Base-by-base conservation (phyloP, 2,113 vertebrate species). In the Psittacula cyanocephala region DNA sequence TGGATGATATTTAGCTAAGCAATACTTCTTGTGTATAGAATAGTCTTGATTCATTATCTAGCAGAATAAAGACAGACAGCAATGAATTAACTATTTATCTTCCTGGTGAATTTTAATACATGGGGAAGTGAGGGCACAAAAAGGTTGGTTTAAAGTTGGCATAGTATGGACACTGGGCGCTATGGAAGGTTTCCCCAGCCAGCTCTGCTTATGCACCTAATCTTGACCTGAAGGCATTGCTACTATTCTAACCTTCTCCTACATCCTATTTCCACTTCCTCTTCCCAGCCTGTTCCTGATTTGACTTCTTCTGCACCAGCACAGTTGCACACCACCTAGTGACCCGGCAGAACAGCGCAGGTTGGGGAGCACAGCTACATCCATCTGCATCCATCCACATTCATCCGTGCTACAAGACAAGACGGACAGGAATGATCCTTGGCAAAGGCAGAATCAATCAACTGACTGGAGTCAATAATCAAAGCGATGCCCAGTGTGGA, bases 41-140 rank as follows among this genome's bases (percentile, higher is more conserved):
- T 89, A 92, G 86, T 80, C 87, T 93, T 91, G 96, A 93, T 94
- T 94, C 88, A 95, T 94, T 88, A 92, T 93, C 74, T 65, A 74
- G 49, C 33, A 93, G 77, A 92, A 91, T 69, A 65, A 95, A 95
- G 95, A 37, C 91, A 96, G 93, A 95, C 92, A 89, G 83, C 81
- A 89, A 79, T 77, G 83, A 57, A 93, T 86, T 76, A 96, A 89
- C 83, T 91, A 33, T 91, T 94, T 81, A 50, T 95, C 75, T 86
- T 95, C 88, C 37, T 85, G 46, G 53, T 69, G 44, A 74, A 96
- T 92, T 87, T 91, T 80, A 84, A 81, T 50, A 50, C 33, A 33
- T 0, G 1, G 23, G 43, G n/a, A 94, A 94, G 41, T 8, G 67
- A 93, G 70, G 91, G 65, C 83, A 80, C 19, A 29, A 81, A 77